Evolutionary conservation across 2,113 vertebrate genomes (phyloP).

Genomic region (Urocolius indicus): DNA sequence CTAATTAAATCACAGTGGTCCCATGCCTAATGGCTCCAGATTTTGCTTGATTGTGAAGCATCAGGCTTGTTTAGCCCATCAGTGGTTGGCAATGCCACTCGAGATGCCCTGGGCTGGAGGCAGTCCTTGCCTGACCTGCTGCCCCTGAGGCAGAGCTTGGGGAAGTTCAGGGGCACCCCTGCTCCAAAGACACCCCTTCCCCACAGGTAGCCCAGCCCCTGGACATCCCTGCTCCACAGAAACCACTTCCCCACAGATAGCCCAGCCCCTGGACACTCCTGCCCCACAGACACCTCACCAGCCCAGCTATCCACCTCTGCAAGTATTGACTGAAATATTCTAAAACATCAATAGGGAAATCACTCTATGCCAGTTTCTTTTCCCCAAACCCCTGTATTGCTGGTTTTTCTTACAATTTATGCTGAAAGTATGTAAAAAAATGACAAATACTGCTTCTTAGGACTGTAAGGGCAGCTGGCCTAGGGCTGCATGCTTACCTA

Average conservation of each 20-base stretch:
- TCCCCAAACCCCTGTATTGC: background rate
- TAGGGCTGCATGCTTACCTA: background rate
- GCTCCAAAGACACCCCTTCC: no score
- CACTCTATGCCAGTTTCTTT: no score
- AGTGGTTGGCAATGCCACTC: conserved; percentile 59
- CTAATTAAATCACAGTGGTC: conserved; percentile 54
- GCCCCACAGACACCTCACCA: background rate
- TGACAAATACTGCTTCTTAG: background rate
- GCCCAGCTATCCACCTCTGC: background rate
- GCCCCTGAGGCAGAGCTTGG: background rate
- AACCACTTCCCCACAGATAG: fast-evolving
- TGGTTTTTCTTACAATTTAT: background rate
- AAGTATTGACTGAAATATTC: background rate
- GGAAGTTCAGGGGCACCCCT: background rate
- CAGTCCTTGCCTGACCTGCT: fast-evolving
- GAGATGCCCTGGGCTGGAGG: background rate
- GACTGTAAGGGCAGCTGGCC: background rate
- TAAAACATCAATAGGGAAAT: background rate
- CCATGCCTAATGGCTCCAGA: conserved; percentile 32
- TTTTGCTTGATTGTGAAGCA: background rate
- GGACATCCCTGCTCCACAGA: background rate
- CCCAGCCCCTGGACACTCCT: background rate
- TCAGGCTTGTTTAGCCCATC: conserved; percentile 59
- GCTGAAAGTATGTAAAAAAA: background rate
- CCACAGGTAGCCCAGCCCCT: background rate